These are phyloP conservation scores for Phrynosoma blainvillii DNA, from an alignment of 2,113 vertebrate species.

Conservation along the genomic window DNA sequence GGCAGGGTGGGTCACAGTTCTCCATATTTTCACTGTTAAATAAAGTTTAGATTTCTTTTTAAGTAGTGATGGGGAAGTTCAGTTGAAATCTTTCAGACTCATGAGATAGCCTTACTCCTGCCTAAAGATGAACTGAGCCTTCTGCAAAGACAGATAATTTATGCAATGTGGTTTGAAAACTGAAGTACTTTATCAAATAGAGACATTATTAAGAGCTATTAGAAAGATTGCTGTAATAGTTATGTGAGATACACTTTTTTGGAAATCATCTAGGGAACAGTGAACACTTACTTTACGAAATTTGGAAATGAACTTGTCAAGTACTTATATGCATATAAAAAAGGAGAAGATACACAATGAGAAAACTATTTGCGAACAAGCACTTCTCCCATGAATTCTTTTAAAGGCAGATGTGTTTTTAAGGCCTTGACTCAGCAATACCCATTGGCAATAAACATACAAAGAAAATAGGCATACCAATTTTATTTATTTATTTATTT, in stretches of 20 bases:
- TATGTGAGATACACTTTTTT: not conserved
- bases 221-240: not conserved
- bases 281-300: not conserved
- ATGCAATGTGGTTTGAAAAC: not conserved
- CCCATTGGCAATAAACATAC: slow-evolving; percentile 19
- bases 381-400: slow-evolving; percentile 16
- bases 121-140: not conserved
- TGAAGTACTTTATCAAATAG: not conserved
- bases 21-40: no score
- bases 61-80: not conserved
- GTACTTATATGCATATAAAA: not conserved
- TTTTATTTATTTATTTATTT: slow-evolving; percentile 27
- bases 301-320: not conserved
- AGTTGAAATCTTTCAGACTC: not conserved
- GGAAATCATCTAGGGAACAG: not conserved
- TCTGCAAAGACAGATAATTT: not conserved
- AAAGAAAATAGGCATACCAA: slow-evolving; percentile 36
- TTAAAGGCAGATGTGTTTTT: slow-evolving; percentile 19
- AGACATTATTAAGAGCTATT: not conserved
- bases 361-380: slow-evolving; percentile 9
- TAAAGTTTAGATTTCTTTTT: no score
- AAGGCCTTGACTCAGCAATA: slow-evolving; percentile 32
- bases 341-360: not conserved
- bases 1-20: no score
- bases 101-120: not conserved